Base-by-base conservation (phyloP, 2,113 vertebrate genomes). In the Columba livia region DNA sequence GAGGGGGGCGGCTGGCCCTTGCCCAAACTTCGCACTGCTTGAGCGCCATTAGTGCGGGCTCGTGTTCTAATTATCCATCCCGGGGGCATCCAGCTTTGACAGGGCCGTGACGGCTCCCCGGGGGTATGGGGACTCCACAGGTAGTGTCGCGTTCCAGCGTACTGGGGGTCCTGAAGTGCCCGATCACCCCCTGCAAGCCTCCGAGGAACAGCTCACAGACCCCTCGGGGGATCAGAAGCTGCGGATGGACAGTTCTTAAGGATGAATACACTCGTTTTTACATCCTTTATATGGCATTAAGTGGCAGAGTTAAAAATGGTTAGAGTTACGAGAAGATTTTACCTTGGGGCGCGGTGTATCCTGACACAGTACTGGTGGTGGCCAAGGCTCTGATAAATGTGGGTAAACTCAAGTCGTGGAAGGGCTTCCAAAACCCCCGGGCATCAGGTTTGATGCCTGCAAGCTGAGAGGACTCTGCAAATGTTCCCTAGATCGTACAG, bases 21-120 rank as follows among this genome's bases (percentile, higher is more conserved):
- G 50, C 56, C 60, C 79, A 1, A 12, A 2, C 24, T 26, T 53
- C 60, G 0, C 69, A 1, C 26, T 5, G n/a, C 44, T 11, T 0
- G 14, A 19, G 53, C 14, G 9, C 24, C 10, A n/a, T 57, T 44
- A 1, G 48, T 34, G 81, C 48, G 42, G 31, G 40, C 40, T 74
- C 11, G 32, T 6, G 60, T 3, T n/a, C 34, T 28, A 7, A 3
- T 7, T 18, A 16, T 3, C 23, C 50, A 0, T 20, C 6, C 29
- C 11, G 50, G 25, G 10, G 16, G 6, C 6, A 12, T 16, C 38
- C 53, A 6, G 54, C 53, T 32, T 11, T 20, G 6, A 1, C 26
- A 32, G 56, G 80, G 58, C 78, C 36, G 6, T 6, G 64, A 53
- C 40, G 44, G 65, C 73, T 57, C 20, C 20, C 47, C 24, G 20